Evolutionary conservation across 2,888 invertebrate genomes (phyloP), one percentile per base, ranked within the genome.

Genomic region (Chymomyza amoena): DNA sequence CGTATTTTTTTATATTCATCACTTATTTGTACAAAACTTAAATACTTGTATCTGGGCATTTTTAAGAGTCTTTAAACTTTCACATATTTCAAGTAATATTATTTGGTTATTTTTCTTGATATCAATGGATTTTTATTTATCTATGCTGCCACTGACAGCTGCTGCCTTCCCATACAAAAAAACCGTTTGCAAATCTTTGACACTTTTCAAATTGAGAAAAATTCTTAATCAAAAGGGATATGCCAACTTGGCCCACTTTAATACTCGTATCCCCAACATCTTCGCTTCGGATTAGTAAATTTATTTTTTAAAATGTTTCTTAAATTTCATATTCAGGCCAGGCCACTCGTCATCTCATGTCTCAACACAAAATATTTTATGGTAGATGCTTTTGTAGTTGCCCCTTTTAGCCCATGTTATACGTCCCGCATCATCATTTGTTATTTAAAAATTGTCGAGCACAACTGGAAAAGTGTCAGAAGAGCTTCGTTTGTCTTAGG

Each of bases 391-490:
- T 50, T 50, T 67, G 60, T 25, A 70, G 69, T 82, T 87, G 77
- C 85, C 80, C 75, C 13, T 10, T 67, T 72, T 72, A 70, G 32
- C 9, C 32, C 32, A 80, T 85, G 76, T 75, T 79, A 78, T 84
- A 79, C 75, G 75, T 73, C 73, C 80, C 81, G 76, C 84, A 88
- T 84, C 88, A 88, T 84, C 84, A 84, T 88, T 84, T 86, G 84
- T 88, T 88, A 84, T 88, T 88, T 88, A 88, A 88, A 86, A 84
- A 88, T 86, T 70, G 81, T 86, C 66, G 77, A 71, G 66, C 88
- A 75, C 81, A 81, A 87, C 83, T 83, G 88, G 76, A 84, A 69
- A 70, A 69, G 69, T 88, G 84, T 77, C 81, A 75, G 73, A 78
- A 77, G 56, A 75, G 75, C 68, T 85, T 69, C 69, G 70, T 73